Evolutionary conservation across 2,888 invertebrate genomes (phyloP), one percentile per base, ranked within the genome.

Genomic region (Tipula lateralis): DNA sequence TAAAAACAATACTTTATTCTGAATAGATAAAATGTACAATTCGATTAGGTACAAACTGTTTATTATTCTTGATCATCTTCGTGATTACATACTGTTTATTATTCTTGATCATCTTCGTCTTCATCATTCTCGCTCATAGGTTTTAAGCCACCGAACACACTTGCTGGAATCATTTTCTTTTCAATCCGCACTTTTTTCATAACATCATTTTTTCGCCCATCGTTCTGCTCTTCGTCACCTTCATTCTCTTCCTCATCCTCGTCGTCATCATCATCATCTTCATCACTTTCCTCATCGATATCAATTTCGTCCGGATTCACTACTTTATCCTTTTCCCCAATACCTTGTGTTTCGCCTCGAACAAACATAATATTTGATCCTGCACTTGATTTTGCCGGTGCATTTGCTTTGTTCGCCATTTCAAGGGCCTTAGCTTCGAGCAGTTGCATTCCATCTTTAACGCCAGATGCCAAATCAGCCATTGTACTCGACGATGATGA

Each of bases 241-340:
- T 93, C 93, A 87, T 93, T 93, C 88, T 94, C 91, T 85, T 90
- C 91, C 9, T 92, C 92, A 29, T 91, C 91, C 81, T 91, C 92
- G 83, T 91, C 93, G 83, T 90, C 91, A 0, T 90, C 91, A 0
- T 91, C 93, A 83, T 92, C 93, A 4, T 93, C 93, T 19, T 94
- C 94, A 1, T 93, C 93, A 84, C 91, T 92, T 85, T 94, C 94
- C 86, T 94, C 94, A 87, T 95, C 96, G 89, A 96, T 95, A 87
- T 96, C 93, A 88, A 97, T 96, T 91, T 97, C 96, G 91, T 96
- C 96, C 19, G 96, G 96, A 92, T 97, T 96, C 83, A 93, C 92
- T 82, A 96, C 94, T 87, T 94, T 93, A 85, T 91, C 90, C 85
- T 94, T 93, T 84, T 91, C 91, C 84, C 92, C 92, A 86, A 93